Base-by-base conservation (phyloP, 1,140 invertebrate species). In the Diorhabda sublineata region DNA sequence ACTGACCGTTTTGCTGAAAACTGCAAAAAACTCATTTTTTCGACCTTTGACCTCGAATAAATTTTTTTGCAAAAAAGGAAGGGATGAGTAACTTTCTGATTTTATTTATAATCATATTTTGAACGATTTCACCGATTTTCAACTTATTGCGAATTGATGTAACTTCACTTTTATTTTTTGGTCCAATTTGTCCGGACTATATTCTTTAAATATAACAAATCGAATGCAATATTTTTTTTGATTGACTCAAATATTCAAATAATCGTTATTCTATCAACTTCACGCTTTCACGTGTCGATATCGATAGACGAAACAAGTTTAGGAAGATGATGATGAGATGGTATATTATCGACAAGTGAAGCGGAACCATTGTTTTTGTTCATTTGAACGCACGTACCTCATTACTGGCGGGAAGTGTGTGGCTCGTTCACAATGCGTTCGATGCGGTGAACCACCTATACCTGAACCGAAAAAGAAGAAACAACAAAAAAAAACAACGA, bases 381-480 rank as follows among this genome's bases (percentile, higher is more conserved):
- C 44, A 67, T 42, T 60, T 58, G 63, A 71, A 70, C 66, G 71
- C 71, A 73, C 71, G 71, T 71, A 73, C 64, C 71, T 71, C 71
- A 73, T 73, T 73, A 73, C 52, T 56, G 66, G 69, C 71, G 71
- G 71, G 71, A 73, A 73, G 69, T 73, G 69, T 73, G 66, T 73
- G 66, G 69, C 71, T 66, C 68, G 64, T 72, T 72, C 71, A 72
- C 71, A 72, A 69, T 56, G 42, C 26, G 26, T 6, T n/a, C 47
- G 47, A 61, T 70, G 69, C 66, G 69, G 69, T 70, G 58, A 56
- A 67, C 69, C 69, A 58, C 69, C 64, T 57, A 67, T 11, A 64
- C 41, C 63, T 41, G 41, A 59, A 67, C 43, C 58, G 43, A 26
- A 45, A 8, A 60, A n/a, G 59, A 66, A 67, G 60, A 67, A 59